Evolutionary conservation across 2,888 invertebrate genomes (phyloP).

Genomic region (Xylota segnis): DNA sequence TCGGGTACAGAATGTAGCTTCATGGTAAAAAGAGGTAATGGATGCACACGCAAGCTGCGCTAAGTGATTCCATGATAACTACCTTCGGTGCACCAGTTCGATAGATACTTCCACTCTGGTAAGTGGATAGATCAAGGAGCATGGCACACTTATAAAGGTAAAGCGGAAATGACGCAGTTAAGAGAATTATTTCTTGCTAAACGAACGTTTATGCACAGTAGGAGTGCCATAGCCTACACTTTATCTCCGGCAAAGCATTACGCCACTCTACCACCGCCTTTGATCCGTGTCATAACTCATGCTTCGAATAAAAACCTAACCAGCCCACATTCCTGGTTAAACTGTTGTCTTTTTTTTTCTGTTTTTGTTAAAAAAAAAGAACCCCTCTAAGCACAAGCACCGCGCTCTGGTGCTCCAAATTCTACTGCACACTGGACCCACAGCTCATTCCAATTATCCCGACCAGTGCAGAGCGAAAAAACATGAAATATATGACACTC

Average conservation of each 20-base stretch:
- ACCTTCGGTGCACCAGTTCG: neutral
- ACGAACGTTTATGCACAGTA: neutral
- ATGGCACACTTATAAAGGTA: neutral
- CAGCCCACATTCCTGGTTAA: conserved; percentile 42
- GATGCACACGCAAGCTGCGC: no score
- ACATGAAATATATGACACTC: conserved; percentile 72
- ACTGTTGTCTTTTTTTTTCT: conserved; percentile 21
- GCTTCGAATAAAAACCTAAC: conserved; percentile 25
- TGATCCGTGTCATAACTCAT: conserved; percentile 54
- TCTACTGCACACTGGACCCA: conserved; percentile 14
- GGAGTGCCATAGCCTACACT: neutral
- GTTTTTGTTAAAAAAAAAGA: no score
- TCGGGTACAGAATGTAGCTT: no score
- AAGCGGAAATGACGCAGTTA: neutral
- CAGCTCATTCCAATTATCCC: conserved; percentile 64
- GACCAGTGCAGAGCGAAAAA: conserved; percentile 3
- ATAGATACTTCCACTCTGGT: neutral
- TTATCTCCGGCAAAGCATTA: neutral
- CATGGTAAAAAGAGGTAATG: no score
- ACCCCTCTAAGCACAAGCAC: conserved; percentile 41
- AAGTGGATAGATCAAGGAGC: neutral
- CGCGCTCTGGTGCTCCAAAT: conserved; percentile 35
- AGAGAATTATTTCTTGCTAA: neutral
- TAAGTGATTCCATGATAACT: no score
- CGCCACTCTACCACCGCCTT: conserved; percentile 49